These are phyloP conservation scores for Torymus aiolomorphi DNA, from an alignment of 2,888 invertebrate species.

Conservation along the genomic window DNA sequence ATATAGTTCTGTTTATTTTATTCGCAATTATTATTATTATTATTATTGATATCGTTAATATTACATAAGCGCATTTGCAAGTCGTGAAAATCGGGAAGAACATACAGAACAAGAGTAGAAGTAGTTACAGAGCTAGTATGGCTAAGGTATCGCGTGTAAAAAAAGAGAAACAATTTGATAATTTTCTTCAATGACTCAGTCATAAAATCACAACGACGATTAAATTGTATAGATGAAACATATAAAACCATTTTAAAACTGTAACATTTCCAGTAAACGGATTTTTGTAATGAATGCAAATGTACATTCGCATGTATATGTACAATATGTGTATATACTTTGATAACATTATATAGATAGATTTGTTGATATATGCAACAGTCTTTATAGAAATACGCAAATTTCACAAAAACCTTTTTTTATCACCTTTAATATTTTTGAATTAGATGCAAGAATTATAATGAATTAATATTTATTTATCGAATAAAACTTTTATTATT, in stretches of 20 bases:
- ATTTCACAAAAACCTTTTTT: constrained; percentile 54
- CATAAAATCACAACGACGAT: constrained; percentile 53
- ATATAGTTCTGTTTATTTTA: constrained; percentile 49
- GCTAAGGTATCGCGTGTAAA: constrained; percentile 32
- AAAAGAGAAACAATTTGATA: constrained; percentile 25
- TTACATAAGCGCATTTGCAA: constrained; percentile 54
- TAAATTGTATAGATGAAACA: constrained; percentile 44
- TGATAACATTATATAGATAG: constrained; percentile 57
- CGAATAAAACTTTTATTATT: constrained; percentile 52
- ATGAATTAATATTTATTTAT: constrained; percentile 53
- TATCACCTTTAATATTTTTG: constrained; percentile 41
- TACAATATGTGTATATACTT: constrained; percentile 56
- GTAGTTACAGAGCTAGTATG: constrained; percentile 33
- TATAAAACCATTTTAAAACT: constrained; percentile 52
- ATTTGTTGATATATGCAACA: constrained; percentile 56
- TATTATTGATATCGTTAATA: constrained; percentile 49
- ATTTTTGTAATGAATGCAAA: constrained; percentile 52
- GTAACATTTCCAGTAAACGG: constrained; percentile 53
- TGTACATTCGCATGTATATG: constrained; percentile 55
- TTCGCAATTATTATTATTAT: constrained; percentile 47
- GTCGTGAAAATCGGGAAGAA: constrained; percentile 52
- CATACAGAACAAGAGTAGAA: constrained; percentile 44
- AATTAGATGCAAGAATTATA: constrained; percentile 42
- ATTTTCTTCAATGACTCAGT: constrained; percentile 38
- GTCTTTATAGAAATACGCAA: constrained; percentile 55